A percentile compares a stretch with the other conserved stretches of the same genome.
Evolutionary conservation across 2,888 invertebrate species (phyloP).

Genomic region (Pilophorus perplexus): DNA sequence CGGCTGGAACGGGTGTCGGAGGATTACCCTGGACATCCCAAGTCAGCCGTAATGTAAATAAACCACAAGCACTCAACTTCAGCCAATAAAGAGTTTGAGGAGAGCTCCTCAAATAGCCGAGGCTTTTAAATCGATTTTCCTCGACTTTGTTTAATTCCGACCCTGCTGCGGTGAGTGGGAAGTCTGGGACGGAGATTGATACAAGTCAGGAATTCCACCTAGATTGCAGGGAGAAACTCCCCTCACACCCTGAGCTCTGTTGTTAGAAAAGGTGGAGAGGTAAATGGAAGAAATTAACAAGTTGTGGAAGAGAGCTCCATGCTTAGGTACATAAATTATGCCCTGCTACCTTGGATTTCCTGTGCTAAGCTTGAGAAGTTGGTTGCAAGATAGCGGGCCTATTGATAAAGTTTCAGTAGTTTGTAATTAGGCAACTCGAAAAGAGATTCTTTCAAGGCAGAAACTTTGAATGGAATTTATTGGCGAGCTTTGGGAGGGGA

Average conservation of each 20-base stretch:
- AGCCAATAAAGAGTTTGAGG: too few species aligned
- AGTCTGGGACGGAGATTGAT: slow-evolving; percentile 6
- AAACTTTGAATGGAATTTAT: slow-evolving; percentile 8
- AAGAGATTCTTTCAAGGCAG: neutral
- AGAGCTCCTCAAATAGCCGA: too few species aligned
- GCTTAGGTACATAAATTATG: slow-evolving; percentile 13
- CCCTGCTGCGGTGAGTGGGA: too few species aligned
- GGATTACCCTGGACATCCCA: too few species aligned
- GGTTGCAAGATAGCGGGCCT: neutral
- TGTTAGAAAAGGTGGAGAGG: neutral
- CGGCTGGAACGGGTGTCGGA: too few species aligned
- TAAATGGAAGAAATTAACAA: slow-evolving; percentile 16
- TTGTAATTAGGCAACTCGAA: slow-evolving; percentile 14
- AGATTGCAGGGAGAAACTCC: too few species aligned
- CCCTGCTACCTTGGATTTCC: slow-evolving; percentile 5
- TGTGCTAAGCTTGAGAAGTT: neutral
- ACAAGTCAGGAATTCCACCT: neutral
- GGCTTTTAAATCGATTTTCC: too few species aligned
- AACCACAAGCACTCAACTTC: too few species aligned
- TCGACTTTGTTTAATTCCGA: too few species aligned
- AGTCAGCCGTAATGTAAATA: too few species aligned
- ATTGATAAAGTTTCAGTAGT: slow-evolving; percentile 8
- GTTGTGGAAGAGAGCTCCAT: slow-evolving; percentile 5
- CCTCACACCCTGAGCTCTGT: neutral
- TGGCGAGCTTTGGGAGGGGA: too few species aligned